Percentiles rank a stretch among this genome's conserved stretches.
phyloP scores from a whole-genome alignment of 2,888 invertebrate species.

The Octodonta nipae region DNA sequence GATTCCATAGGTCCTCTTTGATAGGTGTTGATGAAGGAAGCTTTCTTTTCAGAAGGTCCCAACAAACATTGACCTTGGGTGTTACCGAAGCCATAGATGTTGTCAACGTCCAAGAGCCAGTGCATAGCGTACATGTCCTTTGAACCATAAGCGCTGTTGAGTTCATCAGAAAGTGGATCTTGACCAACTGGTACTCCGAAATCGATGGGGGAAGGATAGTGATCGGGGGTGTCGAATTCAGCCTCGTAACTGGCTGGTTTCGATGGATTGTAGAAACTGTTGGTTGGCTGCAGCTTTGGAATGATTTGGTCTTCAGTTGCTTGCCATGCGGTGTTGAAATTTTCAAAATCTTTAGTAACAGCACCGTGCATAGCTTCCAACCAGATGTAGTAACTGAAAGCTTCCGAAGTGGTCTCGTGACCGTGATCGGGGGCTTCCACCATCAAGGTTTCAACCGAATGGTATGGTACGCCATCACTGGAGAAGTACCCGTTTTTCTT shows the following conservation, averaged over 20 bases:
- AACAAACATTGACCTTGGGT: slow-evolving; percentile 13
- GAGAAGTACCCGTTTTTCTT: slow-evolving; percentile 2
- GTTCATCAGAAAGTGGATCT: slow-evolving; percentile 18
- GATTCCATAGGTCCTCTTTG: slow-evolving; percentile 15
- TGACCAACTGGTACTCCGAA: slow-evolving; percentile 13
- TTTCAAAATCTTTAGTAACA: slow-evolving; percentile 14
- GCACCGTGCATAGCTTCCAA: slow-evolving; percentile 19
- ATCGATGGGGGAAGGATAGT: slow-evolving; percentile 14
- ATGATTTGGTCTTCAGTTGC: slow-evolving; percentile 15
- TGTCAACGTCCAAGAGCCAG: slow-evolving; percentile 19
- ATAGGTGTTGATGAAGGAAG: slow-evolving; percentile 17
- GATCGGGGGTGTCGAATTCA: slow-evolving; percentile 12
- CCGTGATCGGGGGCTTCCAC: slow-evolving; percentile 19
- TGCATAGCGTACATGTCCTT: slow-evolving; percentile 16
- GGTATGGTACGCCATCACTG: slow-evolving; percentile 15
- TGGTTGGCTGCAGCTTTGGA: slow-evolving; percentile 12
- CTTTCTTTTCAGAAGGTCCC: slow-evolving; percentile 14
- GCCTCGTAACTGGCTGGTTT: slow-evolving; percentile 10
- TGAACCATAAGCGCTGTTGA: slow-evolving; percentile 14
- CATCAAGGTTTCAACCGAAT: slow-evolving; percentile 18
- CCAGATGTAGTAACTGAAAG: slow-evolving; percentile 16
- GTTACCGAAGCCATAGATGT: slow-evolving; percentile 18
- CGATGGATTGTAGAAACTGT: slow-evolving; percentile 13
- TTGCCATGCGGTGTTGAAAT: slow-evolving; percentile 17
- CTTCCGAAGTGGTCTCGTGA: slow-evolving; percentile 20